phyloP scores from a whole-genome alignment of 2,888 invertebrate genomes.

The Teinopalpus imperialis region DNA sequence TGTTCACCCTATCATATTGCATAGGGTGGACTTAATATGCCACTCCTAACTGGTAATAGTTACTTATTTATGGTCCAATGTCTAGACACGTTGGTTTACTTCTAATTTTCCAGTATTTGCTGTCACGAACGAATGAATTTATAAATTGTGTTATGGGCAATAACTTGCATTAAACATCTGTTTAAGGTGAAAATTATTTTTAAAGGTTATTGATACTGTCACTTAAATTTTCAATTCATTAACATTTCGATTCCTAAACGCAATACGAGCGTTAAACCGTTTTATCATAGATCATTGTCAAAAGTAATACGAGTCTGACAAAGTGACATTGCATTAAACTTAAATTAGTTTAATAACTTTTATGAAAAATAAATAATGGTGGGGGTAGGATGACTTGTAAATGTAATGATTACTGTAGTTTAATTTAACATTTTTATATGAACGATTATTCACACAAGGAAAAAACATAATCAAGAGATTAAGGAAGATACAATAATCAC shows the following conservation, averaged over 20 bases:
- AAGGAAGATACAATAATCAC: too few relatives aligned
- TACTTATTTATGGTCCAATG: constrained; percentile 63
- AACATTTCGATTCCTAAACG: background rate
- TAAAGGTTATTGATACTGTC: too few relatives aligned
- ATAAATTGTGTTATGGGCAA: constrained; percentile 26
- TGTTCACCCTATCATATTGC: constrained; percentile 41
- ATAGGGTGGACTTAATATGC: constrained; percentile 57
- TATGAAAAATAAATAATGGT: constrained; percentile 54
- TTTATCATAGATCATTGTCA: constrained; percentile 73
- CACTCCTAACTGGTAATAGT: constrained; percentile 56
- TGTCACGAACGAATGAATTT: constrained; percentile 58
- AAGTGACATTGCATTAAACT: constrained; percentile 69
- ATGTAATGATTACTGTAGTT: too few relatives aligned
- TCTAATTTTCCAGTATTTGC: constrained; percentile 57
- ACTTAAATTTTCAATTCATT: too few relatives aligned
- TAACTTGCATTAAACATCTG: background rate
- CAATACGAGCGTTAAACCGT: too few relatives aligned
- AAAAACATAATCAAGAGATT: too few relatives aligned
- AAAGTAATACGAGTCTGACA: constrained; percentile 73
- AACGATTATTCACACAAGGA: too few relatives aligned
- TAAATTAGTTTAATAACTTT: constrained; percentile 64
- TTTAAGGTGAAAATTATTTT: constrained; percentile 4
- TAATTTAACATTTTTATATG: too few relatives aligned
- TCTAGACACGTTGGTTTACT: constrained; percentile 59
- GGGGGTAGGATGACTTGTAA: too few relatives aligned